Conservation (phyloP, 2,113 vertebrate genomes). For the Tauraco erythrolophus region DNA sequence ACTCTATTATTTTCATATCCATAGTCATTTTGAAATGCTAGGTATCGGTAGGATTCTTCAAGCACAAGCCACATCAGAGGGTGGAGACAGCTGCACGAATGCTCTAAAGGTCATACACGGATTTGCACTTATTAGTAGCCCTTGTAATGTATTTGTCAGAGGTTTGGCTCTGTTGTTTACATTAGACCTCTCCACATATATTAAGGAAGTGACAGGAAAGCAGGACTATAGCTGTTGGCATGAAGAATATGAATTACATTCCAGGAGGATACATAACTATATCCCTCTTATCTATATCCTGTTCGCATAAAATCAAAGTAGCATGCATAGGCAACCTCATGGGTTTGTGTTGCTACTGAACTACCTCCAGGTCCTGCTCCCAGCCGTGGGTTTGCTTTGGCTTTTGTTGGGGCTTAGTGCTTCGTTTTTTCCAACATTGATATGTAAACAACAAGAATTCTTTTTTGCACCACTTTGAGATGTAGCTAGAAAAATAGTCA, state of each 20-base stretch:
- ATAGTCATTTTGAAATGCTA: not conserved
- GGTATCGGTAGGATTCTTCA: not conserved
- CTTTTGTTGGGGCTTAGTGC: not conserved
- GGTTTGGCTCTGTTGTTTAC: constrained; percentile 14
- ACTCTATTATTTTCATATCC: not conserved
- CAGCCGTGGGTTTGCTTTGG: not conserved
- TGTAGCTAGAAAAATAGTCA: not conserved
- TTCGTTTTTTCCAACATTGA: not conserved
- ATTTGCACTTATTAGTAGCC: constrained; percentile 43
- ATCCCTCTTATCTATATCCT: not conserved
- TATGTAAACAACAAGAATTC: not conserved
- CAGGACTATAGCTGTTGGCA: not conserved
- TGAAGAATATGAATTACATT: not conserved
- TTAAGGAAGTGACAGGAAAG: not conserved
- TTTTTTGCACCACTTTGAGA: not conserved
- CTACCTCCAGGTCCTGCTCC: not conserved
- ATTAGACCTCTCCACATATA: not conserved
- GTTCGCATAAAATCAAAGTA: not conserved
- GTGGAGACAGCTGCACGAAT: not conserved
- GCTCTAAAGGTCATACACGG: constrained; percentile 18
- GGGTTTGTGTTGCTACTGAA: not conserved
- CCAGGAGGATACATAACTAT: not conserved
- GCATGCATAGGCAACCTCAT: accelerated
- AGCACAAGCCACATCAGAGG: not conserved
- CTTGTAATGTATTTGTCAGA: constrained; percentile 30